Evolutionary conservation across 2,797 vertebrate species (phyloP).

Genomic region (Cossypha polioptera): DNA sequence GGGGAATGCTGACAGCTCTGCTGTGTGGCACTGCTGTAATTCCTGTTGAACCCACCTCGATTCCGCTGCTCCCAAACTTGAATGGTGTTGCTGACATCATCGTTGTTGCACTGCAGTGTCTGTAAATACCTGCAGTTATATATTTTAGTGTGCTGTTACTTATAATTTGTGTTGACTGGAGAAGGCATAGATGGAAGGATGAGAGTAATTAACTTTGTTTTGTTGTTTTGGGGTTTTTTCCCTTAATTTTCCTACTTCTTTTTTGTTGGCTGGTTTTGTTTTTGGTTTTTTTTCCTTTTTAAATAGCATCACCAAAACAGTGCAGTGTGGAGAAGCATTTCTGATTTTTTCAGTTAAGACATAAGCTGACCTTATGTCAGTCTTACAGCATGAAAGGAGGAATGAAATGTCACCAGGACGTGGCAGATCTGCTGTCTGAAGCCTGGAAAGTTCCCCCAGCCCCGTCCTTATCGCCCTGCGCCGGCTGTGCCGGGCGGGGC

Average conservation of each 20-base stretch:
- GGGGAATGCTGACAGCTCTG: conserved; percentile 32
- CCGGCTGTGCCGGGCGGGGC: not conserved
- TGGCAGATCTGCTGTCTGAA: not conserved
- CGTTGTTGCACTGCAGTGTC: conserved; percentile 51
- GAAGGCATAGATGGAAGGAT: not conserved
- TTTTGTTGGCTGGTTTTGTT: not conserved
- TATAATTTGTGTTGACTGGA: not conserved
- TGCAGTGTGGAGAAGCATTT: not conserved
- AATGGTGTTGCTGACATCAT: conserved; percentile 45
- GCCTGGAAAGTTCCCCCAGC: conserved; percentile 14
- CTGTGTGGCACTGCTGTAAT: not conserved
- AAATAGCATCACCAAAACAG: not conserved
- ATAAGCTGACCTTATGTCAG: not conserved
- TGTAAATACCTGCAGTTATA: conserved; percentile 14
- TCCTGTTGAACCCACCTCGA: conserved; percentile 20
- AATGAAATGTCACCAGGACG: not conserved
- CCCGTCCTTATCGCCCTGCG: not conserved
- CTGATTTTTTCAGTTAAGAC: not conserved
- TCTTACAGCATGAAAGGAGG: not conserved
- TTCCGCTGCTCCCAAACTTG: not conserved
- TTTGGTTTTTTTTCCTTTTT: not conserved
- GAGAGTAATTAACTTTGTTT: not conserved
- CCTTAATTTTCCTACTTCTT: not conserved
- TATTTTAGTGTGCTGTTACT: not conserved
- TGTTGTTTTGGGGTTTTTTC: accelerated